These are phyloP conservation scores for Tipula helvola DNA, from an alignment of 2,888 invertebrate species.

Conservation along the genomic window DNA sequence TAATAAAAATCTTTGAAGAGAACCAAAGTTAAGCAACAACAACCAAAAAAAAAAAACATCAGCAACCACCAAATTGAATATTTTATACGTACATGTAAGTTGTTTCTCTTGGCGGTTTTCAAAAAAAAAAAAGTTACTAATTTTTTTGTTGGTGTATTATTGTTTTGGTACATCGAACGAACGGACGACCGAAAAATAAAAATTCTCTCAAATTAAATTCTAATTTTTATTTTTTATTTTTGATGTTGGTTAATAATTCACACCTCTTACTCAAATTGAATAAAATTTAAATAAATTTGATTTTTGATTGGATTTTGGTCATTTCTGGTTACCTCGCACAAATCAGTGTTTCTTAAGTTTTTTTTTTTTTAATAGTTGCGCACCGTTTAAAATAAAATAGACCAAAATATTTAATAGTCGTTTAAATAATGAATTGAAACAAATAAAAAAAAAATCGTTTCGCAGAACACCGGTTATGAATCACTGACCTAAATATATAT, in stretches of 20 bases:
- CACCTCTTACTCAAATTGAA: background rate
- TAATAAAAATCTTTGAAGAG: background rate
- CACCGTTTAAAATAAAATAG: no score
- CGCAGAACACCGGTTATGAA: no score
- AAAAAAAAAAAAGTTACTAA: background rate
- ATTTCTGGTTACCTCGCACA: no score
- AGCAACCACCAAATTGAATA: background rate
- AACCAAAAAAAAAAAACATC: background rate
- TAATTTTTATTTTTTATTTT: background rate
- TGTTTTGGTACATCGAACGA: background rate
- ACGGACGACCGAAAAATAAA: background rate
- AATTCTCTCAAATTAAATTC: background rate
- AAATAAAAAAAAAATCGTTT: no score
- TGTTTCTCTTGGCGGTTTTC: background rate
- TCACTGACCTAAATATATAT: no score
- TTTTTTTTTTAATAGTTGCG: no score
- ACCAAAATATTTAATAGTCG: no score
- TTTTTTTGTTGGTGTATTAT: background rate
- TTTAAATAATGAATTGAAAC: no score
- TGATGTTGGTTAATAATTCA: background rate
- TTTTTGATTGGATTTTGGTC: background rate
- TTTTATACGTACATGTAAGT: background rate
- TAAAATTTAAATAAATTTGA: background rate
- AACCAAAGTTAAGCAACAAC: background rate
- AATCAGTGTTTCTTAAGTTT: background rate